Conservation (phyloP, 2,888 invertebrate species). For the Gasteruption jaculator region DNA sequence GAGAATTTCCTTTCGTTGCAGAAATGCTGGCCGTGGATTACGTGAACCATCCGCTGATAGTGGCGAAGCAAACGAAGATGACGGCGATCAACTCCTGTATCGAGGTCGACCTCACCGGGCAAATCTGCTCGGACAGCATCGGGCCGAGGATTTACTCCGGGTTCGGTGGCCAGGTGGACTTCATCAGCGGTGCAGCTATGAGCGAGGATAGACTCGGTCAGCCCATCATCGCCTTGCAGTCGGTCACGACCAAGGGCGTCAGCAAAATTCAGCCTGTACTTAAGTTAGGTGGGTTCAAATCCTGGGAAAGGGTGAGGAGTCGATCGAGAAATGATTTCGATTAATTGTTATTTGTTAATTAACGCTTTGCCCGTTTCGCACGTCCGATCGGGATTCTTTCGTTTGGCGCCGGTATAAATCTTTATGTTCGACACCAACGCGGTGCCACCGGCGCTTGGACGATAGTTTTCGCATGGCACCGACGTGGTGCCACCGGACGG, state of each 20-base stretch:
- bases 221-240: slow-evolving; percentile 64
- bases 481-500: no score
- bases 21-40: slow-evolving; percentile 89
- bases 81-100: slow-evolving; percentile 96
- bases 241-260: slow-evolving; percentile 57
- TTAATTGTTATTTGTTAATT: neutral
- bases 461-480: no score
- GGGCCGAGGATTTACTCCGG: slow-evolving; percentile 69
- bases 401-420: no score
- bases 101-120: slow-evolving; percentile 91
- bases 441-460: no score
- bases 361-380: neutral
- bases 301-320: no score
- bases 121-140: slow-evolving; percentile 90
- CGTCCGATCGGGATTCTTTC: neutral
- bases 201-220: slow-evolving; percentile 63
- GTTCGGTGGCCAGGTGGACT: slow-evolving; percentile 66
- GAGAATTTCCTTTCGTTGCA: slow-evolving; percentile 45
- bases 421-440: no score
- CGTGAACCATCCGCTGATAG: slow-evolving; percentile 79
- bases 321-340: neutral
- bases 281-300: slow-evolving; percentile 54
- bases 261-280: slow-evolving; percentile 61
- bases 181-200: slow-evolving; percentile 63
- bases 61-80: slow-evolving; percentile 83